These are phyloP conservation scores for Rutpela maculata DNA, from an alignment of 2,888 invertebrate species.

Conservation along the genomic window DNA sequence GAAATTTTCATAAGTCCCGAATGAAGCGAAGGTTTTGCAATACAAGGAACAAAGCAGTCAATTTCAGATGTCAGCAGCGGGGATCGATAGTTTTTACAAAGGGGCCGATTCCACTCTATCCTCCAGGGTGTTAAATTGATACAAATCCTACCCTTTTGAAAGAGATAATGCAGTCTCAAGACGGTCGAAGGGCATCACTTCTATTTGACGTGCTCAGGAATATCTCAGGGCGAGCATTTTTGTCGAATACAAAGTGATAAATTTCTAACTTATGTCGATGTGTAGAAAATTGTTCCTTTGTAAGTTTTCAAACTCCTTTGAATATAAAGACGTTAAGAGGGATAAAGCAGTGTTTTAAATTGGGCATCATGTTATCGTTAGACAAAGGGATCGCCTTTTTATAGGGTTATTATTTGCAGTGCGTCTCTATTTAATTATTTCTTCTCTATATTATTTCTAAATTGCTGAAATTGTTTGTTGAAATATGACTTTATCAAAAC, in stretches of 20 bases:
- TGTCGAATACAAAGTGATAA: slow-evolving; percentile 34
- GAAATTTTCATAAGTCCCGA: slow-evolving; percentile 34
- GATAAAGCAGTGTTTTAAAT: slow-evolving; percentile 16
- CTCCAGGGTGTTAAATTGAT: slow-evolving; percentile 41
- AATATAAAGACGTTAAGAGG: slow-evolving; percentile 29
- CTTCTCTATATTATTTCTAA: neutral
- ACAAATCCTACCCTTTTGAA: slow-evolving; percentile 39
- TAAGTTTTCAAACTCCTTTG: slow-evolving; percentile 11
- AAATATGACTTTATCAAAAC: no score
- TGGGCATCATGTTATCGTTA: neutral
- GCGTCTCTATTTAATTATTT: slow-evolving; percentile 6
- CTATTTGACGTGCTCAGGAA: slow-evolving; percentile 25
- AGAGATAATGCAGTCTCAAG: slow-evolving; percentile 33
- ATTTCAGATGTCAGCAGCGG: slow-evolving; percentile 32
- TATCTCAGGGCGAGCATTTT: slow-evolving; percentile 24
- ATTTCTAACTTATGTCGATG: slow-evolving; percentile 37
- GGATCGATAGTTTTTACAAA: slow-evolving; percentile 36
- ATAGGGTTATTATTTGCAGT: neutral
- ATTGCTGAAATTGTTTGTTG: neutral
- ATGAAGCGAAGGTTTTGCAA: neutral
- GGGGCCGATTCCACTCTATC: slow-evolving; percentile 6
- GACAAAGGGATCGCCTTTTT: neutral
- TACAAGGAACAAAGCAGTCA: slow-evolving; percentile 38
- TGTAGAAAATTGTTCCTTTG: slow-evolving; percentile 32
- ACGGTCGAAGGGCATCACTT: slow-evolving; percentile 28